Evolutionary conservation across 1,140 invertebrate genomes (phyloP).

Genomic region (Cydia amplana): DNA sequence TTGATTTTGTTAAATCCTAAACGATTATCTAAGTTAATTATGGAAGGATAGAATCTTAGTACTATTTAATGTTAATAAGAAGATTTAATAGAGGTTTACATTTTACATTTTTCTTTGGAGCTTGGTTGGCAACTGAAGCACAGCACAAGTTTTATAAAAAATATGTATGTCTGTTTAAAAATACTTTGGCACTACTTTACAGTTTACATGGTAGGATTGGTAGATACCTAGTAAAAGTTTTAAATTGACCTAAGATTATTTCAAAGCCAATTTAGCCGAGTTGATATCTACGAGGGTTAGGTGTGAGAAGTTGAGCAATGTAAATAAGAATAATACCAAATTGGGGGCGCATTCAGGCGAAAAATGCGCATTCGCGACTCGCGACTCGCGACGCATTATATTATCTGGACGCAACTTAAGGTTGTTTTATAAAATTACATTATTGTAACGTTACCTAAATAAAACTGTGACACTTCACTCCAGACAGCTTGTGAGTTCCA

Average conservation of each 20-base stretch:
- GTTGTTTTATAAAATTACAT: too few species aligned
- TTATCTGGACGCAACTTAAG: too few species aligned
- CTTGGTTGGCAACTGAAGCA: not conserved
- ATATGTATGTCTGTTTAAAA: not conserved
- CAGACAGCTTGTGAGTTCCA: too few species aligned
- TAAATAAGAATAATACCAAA: too few species aligned
- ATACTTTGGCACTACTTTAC: not conserved
- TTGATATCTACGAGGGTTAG: not conserved
- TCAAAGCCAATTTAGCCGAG: not conserved
- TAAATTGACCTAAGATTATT: not conserved
- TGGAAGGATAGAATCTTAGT: slow-evolving; percentile 36
- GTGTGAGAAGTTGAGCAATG: not conserved
- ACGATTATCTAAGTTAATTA: not conserved
- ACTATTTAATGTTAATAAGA: not conserved
- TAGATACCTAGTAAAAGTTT: not conserved
- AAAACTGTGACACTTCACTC: too few species aligned
- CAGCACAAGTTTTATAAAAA: not conserved
- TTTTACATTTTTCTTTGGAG: not conserved
- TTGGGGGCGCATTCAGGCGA: too few species aligned
- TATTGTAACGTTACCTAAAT: too few species aligned
- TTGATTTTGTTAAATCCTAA: not conserved
- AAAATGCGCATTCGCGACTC: too few species aligned
- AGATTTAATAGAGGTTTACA: not conserved
- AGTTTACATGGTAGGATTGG: not conserved
- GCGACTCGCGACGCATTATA: too few species aligned